phyloP scores from a whole-genome alignment of 2,797 vertebrate species.

The Melanotaenia maccullochi region DNA sequence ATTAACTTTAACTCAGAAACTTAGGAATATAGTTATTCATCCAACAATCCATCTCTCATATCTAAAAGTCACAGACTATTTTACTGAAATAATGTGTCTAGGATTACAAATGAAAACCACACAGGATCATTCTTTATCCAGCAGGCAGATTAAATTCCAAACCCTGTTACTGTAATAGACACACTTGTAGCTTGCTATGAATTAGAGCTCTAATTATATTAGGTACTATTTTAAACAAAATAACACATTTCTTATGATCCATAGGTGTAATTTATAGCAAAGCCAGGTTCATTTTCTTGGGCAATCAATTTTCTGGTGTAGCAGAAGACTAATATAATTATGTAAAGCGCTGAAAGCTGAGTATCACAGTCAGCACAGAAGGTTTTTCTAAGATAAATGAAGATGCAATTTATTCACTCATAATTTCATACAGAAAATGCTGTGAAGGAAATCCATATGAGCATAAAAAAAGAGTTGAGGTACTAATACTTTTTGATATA shows the following conservation, averaged over 20 bases:
- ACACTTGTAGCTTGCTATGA: conserved; percentile 98
- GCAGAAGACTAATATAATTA: conserved; percentile 94
- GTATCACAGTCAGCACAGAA: conserved; percentile 91
- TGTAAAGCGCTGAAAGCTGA: conserved; percentile 92
- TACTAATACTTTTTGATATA: conserved; percentile 78
- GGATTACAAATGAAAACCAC: conserved; percentile 97
- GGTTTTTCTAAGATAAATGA: conserved; percentile 98
- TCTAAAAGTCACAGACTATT: conserved; percentile 92
- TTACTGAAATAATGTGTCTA: conserved; percentile 94
- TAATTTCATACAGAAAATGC: conserved; percentile 96
- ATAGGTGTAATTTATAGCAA: conserved; percentile 98
- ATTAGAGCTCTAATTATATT: conserved; percentile 99
- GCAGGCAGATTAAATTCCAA: conserved; percentile 97
- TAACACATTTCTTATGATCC: conserved; percentile 97
- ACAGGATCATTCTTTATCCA: conserved; percentile 94
- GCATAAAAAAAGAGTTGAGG: conserved; percentile 76
- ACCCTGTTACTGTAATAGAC: conserved; percentile 97
- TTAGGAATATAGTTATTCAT: conserved; percentile 87
- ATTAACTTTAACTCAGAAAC: conserved; percentile 88
- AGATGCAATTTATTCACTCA: conserved; percentile 98
- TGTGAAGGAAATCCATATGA: conserved; percentile 91
- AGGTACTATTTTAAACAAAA: conserved; percentile 99
- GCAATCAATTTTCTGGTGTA: conserved; percentile 95
- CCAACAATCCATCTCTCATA: conserved; percentile 93
- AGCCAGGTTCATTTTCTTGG: conserved; percentile 96